A percentile compares a stretch with the other conserved stretches of the same genome.
These are phyloP conservation scores for Lepidothrix coronata DNA, from an alignment of 2,113 vertebrate genomes.

Conservation along the genomic window DNA sequence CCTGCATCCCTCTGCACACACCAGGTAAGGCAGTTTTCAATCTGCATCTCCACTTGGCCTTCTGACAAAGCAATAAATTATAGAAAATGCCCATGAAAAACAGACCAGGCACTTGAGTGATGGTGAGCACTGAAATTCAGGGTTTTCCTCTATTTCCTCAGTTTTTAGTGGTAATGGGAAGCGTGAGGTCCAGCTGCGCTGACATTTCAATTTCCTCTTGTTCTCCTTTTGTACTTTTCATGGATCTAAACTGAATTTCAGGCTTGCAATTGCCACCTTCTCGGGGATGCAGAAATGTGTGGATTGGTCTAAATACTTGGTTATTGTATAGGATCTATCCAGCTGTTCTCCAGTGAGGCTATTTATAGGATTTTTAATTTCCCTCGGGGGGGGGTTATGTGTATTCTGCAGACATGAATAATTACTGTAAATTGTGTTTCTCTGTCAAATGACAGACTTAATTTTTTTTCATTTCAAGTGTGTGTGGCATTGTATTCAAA, in stretches of 20 bases:
- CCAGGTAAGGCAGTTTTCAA: background rate
- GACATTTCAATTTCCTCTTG: background rate
- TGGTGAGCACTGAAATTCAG: background rate
- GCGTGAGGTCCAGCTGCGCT: background rate
- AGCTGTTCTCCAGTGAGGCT: background rate
- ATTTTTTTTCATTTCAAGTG: background rate
- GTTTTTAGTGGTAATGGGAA: background rate
- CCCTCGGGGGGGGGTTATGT: background rate
- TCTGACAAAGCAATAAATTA: background rate
- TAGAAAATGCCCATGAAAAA: background rate
- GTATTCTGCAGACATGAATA: slow-evolving; percentile 5
- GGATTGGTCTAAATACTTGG: background rate
- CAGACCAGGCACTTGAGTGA: background rate
- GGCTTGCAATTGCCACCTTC: background rate
- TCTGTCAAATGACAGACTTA: background rate
- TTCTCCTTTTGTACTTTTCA: background rate
- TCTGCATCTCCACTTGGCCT: background rate
- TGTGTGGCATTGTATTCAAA: background rate
- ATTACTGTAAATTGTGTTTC: slow-evolving; percentile 35
- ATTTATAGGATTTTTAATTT: slow-evolving; percentile 19
- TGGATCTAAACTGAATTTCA: slow-evolving; percentile 23
- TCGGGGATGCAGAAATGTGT: background rate
- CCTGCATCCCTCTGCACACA: background rate
- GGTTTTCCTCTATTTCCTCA: background rate
- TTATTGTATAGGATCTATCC: background rate